Conservation (phyloP, 2,113 vertebrate species). For the Gorsachius goisagi region DNA sequence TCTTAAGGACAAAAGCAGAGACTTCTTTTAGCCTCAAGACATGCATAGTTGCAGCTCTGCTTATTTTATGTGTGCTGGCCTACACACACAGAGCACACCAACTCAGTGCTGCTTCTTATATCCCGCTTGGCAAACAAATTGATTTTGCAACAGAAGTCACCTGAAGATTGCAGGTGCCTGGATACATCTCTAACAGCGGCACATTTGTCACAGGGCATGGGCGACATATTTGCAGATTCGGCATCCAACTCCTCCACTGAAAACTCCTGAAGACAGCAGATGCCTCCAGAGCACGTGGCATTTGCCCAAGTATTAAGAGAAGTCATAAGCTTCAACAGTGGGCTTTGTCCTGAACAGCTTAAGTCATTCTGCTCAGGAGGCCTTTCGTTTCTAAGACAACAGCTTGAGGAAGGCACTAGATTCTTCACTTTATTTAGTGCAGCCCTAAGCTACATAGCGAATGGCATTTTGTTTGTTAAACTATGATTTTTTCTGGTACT, state of each 20-base stretch:
- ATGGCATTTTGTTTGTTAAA: background rate
- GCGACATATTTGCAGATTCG: rapidly evolving
- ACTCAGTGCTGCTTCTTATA: background rate
- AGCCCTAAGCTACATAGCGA: background rate
- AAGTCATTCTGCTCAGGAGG: background rate
- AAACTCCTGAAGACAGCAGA: background rate
- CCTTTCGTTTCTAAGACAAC: background rate
- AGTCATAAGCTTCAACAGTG: background rate
- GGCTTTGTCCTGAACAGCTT: background rate
- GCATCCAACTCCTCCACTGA: background rate
- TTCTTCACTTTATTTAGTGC: background rate
- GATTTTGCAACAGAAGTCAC: background rate
- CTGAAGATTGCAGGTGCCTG: background rate
- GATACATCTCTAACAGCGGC: background rate
- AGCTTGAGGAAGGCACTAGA: background rate
- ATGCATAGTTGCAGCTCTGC: background rate
- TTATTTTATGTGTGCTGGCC: background rate
- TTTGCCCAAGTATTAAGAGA: background rate
- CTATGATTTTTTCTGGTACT: background rate
- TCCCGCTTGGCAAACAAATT: background rate
- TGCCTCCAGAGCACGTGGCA: background rate
- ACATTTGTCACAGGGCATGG: background rate
- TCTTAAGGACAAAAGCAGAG: background rate
- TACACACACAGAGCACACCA: background rate
- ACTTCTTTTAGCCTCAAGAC: background rate